Evolutionary conservation across 2,113 vertebrate genomes (phyloP).

Genomic region (Cyanocitta stelleri): DNA sequence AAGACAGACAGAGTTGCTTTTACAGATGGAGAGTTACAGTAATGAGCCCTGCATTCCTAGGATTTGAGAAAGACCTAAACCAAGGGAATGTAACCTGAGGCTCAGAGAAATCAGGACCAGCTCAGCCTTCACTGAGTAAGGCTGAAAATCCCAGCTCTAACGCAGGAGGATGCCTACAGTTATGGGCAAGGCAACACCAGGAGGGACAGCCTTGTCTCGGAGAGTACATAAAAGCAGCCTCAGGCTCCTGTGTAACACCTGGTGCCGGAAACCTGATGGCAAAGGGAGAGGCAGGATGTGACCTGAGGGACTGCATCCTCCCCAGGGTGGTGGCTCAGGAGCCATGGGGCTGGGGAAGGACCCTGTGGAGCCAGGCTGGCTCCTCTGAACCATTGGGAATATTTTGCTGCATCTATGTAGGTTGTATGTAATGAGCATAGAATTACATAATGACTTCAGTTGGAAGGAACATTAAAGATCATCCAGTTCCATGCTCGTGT

Average conservation of each 20-base stretch:
- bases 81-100: neutral
- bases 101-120: neutral
- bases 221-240: neutral
- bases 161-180: neutral
- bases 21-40: neutral
- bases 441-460: neutral
- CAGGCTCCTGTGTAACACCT: neutral
- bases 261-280: neutral
- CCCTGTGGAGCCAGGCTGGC: neutral
- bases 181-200: neutral
- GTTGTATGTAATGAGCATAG: neutral
- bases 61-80: neutral
- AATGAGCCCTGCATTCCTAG: neutral
- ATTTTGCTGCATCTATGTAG: fast-evolving
- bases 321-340: neutral
- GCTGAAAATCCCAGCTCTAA: neutral
- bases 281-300: neutral
- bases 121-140: neutral
- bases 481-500: neutral
- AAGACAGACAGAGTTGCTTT: neutral
- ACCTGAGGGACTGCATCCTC: neutral
- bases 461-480: neutral
- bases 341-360: neutral
- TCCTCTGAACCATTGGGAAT: neutral
- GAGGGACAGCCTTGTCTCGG: neutral